Evolutionary conservation across 2,888 invertebrate species (phyloP).

Genomic region (Noctuana brunneofusca): DNA sequence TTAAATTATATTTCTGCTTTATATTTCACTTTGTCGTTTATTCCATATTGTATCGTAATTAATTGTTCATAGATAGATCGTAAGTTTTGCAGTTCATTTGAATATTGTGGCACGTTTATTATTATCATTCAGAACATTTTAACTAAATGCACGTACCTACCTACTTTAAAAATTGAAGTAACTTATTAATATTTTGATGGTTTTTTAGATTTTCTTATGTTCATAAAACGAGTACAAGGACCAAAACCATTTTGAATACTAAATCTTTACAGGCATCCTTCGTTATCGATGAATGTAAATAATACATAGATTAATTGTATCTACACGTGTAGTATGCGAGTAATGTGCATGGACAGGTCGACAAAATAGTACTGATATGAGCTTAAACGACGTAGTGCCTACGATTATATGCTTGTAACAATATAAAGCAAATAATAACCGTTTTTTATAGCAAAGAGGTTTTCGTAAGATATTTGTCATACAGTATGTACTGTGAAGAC

Average conservation of each 20-base stretch:
- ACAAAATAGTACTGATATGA: constrained; percentile 85
- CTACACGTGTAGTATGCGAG: constrained; percentile 74
- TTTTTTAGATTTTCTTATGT: constrained; percentile 16
- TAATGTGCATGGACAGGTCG: constrained; percentile 73
- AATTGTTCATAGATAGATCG: constrained; percentile 17
- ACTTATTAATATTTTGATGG: neutral
- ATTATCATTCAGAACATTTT: constrained; percentile 1
- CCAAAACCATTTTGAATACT: constrained; percentile 35
- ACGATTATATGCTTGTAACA: constrained; percentile 81
- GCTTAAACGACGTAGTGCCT: constrained; percentile 86
- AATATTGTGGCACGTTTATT: constrained; percentile 5
- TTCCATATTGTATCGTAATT: neutral
- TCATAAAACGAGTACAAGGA: constrained; percentile 33
- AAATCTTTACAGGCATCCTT: constrained; percentile 39
- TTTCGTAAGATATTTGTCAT: constrained; percentile 38
- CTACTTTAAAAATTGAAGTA: neutral
- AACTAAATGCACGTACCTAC: neutral
- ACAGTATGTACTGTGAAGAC: constrained; percentile 29
- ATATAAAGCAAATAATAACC: constrained; percentile 57
- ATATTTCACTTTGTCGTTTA: neutral
- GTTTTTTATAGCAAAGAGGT: constrained; percentile 37
- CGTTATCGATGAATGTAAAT: constrained; percentile 58
- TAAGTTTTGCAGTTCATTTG: constrained; percentile 13
- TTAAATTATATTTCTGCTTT: neutral
- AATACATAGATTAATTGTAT: constrained; percentile 67